Base-by-base conservation (phyloP, 2,113 vertebrate genomes). In the Psittacula cyanocephala region DNA sequence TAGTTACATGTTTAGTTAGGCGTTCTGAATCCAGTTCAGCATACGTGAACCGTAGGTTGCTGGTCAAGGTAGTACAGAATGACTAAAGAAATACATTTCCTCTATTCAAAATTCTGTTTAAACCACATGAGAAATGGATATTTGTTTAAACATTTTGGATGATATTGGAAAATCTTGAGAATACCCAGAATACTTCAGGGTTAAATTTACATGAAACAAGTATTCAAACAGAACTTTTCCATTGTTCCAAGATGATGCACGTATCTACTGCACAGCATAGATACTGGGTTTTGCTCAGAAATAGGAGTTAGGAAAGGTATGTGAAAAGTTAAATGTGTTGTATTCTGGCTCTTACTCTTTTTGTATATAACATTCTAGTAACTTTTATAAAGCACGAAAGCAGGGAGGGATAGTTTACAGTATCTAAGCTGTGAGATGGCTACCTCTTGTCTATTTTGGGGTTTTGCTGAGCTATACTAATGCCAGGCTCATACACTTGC, bases 401-500 rank as follows among this genome's bases (percentile, higher is more conserved):
- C n/a, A 55, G 86, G 72, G 59, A 77, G 93, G 89, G 68, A 29
- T 65, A 62, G 50, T 96, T 93, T 65, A 72, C 49, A 80, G 63
- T 81, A 89, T 62, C 35, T 57, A 90, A 50, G 39, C 78, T 75
- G 50, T 63, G 82, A 88, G 50, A 24, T 78, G 44, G 15, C 37
- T 88, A 41, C 60, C 35, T 82, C 69, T 88, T 88, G 35, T 95
- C 89, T 77, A 33, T 86, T 79, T 91, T 87, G 43, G 86, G 39
- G 12, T 43, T 96, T 95, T 88, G 72, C 68, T 97, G 95, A 91
- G 37, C 83, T 83, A 31, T 46, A 20, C 53, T 92, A 84, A 59
- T 93, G 69, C 49, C 91, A 49, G 49, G 46, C 78, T 93, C 79
- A 89, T 81, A 76, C 17, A 72, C 91, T 29, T 7, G 22, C 31